These are phyloP conservation scores for Notarius quadriscutis DNA, from an alignment of 2,113 vertebrate species.

Conservation along the genomic window DNA sequence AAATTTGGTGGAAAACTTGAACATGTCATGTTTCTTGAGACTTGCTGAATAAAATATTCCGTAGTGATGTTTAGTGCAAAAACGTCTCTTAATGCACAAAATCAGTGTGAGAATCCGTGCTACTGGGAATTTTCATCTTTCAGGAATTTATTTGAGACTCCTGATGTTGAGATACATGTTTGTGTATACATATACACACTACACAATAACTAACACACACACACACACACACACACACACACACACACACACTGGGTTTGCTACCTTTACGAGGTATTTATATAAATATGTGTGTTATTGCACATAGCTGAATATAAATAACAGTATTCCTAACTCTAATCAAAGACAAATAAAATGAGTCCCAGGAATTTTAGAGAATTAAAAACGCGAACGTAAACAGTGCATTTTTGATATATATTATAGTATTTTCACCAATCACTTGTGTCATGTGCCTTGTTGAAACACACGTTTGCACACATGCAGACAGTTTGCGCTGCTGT, in stretches of 20 bases:
- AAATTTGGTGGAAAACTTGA: neutral
- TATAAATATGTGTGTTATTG: constrained; percentile 1
- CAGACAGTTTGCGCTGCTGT: neutral
- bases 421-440: neutral
- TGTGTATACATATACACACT: neutral
- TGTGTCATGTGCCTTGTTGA: neutral
- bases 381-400: neutral
- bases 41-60: neutral
- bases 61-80: neutral
- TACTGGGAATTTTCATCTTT: neutral
- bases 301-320: neutral
- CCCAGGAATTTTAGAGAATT: neutral
- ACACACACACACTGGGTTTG: neutral
- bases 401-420: neutral
- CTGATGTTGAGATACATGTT: neutral
- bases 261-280: constrained; percentile 15
- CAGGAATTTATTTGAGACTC: neutral
- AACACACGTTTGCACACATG: neutral
- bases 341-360: neutral
- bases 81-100: neutral
- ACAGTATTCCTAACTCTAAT: neutral
- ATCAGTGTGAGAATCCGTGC: neutral
- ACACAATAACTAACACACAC: neutral
- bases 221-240: no score
- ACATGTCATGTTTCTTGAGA: neutral